Evolutionary conservation across 2,888 invertebrate species (phyloP).

Genomic region (Drosophila trichaetosa): DNA sequence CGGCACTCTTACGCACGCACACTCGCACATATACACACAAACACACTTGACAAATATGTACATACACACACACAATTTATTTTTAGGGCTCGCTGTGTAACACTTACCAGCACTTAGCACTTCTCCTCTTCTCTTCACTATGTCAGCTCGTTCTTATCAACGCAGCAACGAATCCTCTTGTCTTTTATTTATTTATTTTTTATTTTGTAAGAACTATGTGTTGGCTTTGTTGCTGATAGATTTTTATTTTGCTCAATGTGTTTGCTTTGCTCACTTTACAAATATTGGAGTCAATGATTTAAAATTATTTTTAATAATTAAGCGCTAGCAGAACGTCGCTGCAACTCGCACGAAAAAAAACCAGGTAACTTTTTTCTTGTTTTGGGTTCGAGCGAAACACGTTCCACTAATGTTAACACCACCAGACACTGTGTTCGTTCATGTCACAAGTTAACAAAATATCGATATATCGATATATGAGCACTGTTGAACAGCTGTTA

Average conservation of each 20-base stretch:
- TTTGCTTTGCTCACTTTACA: slow-evolving; percentile 10
- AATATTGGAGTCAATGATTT: slow-evolving; percentile 2
- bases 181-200: slow-evolving; percentile 7
- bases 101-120: slow-evolving; percentile 51
- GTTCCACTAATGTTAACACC: slow-evolving; percentile 32
- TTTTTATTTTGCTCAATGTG: background rate
- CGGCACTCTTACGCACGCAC: slow-evolving; percentile 43
- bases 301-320: slow-evolving; percentile 7
- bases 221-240: background rate
- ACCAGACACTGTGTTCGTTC: slow-evolving; percentile 17
- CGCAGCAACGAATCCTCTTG: slow-evolving; percentile 2
- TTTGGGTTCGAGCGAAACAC: slow-evolving; percentile 40
- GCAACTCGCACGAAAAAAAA: slow-evolving; percentile 45
- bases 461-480: slow-evolving; percentile 22
- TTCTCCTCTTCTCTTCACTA: background rate
- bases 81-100: slow-evolving; percentile 38
- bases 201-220: slow-evolving; percentile 3
- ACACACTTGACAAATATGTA: slow-evolving; percentile 8
- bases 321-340: slow-evolving; percentile 46
- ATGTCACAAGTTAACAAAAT: background rate
- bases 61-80: slow-evolving; percentile 28
- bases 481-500: slow-evolving; percentile 36
- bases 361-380: slow-evolving; percentile 38
- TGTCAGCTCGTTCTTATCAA: slow-evolving; percentile 17
- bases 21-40: slow-evolving; percentile 11